Conservation (phyloP, 2,797 vertebrate species). For the Melopsittacus undulatus region DNA sequence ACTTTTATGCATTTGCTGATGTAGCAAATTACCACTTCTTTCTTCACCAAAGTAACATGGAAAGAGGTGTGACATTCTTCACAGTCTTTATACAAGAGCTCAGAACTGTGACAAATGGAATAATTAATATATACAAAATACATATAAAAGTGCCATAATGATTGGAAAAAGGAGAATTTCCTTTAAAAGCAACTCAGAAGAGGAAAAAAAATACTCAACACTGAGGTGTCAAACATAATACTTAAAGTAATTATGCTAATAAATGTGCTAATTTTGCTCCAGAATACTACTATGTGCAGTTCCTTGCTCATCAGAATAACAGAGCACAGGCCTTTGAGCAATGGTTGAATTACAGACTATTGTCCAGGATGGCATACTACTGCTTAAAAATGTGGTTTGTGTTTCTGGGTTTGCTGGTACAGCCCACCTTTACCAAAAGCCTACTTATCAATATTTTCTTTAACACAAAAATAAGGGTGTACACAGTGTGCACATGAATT, state of each 20-base stretch:
- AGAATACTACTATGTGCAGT: not conserved
- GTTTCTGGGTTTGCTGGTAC: not conserved
- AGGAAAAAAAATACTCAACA: not conserved
- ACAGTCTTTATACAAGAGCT: not conserved
- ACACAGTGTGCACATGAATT: fast-evolving
- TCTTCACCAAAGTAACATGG: not conserved
- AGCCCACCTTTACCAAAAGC: not conserved
- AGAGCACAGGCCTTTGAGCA: not conserved
- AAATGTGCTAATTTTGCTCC: not conserved
- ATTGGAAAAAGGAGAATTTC: not conserved
- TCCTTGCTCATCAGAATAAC: not conserved
- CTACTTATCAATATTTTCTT: not conserved
- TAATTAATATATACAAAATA: not conserved
- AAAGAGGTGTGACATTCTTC: not conserved
- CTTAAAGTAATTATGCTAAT: not conserved
- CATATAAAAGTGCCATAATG: not conserved
- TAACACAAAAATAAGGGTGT: not conserved
- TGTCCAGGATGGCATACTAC: not conserved
- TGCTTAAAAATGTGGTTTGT: not conserved
- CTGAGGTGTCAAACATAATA: not conserved
- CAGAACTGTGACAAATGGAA: not conserved
- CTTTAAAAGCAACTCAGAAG: not conserved
- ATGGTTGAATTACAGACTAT: not conserved
- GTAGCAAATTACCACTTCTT: not conserved
- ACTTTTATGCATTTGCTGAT: not conserved